These are phyloP conservation scores for Pomacea canaliculata DNA, from an alignment of 2,888 invertebrate genomes.

Conservation along the genomic window DNA sequence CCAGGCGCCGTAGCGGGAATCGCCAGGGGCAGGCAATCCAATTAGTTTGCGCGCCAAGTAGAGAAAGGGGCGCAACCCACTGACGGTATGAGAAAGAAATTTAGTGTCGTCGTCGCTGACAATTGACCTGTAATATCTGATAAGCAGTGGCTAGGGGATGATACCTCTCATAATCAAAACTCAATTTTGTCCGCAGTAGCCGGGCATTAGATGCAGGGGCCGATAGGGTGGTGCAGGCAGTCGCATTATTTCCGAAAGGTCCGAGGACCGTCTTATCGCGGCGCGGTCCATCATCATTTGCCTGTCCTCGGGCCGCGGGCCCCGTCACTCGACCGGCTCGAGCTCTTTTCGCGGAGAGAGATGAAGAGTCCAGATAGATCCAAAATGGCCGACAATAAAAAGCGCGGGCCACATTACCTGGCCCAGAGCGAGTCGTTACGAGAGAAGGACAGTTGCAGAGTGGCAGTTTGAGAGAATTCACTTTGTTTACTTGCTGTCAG, in stretches of 20 bases:
- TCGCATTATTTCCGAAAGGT: slow-evolving; percentile 9
- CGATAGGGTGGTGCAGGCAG: slow-evolving; percentile 23
- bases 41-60: slow-evolving; percentile 24
- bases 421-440: too few species aligned
- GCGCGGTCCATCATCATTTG: slow-evolving; percentile 31
- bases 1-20: slow-evolving; percentile 8
- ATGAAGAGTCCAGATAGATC: slow-evolving; percentile 14
- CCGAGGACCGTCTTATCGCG: neutral
- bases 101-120: slow-evolving; percentile 34
- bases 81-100: slow-evolving; percentile 28
- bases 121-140: slow-evolving; percentile 36
- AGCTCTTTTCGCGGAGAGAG: slow-evolving; percentile 8
- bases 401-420: neutral
- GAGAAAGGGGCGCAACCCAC: neutral
- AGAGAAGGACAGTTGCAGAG: too few species aligned
- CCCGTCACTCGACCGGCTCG: slow-evolving; percentile 9
- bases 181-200: slow-evolving; percentile 31
- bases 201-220: slow-evolving; percentile 14
- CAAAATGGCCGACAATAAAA: slow-evolving; percentile 9
- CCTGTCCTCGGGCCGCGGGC: slow-evolving; percentile 26
- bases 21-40: slow-evolving; percentile 30
- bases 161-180: slow-evolving; percentile 36
- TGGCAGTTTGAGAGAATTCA: too few species aligned
- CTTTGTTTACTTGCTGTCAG: too few species aligned
- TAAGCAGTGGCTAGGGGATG: slow-evolving; percentile 29